phyloP scores from a whole-genome alignment of 2,113 vertebrate species.

The Eolophus roseicapilla region DNA sequence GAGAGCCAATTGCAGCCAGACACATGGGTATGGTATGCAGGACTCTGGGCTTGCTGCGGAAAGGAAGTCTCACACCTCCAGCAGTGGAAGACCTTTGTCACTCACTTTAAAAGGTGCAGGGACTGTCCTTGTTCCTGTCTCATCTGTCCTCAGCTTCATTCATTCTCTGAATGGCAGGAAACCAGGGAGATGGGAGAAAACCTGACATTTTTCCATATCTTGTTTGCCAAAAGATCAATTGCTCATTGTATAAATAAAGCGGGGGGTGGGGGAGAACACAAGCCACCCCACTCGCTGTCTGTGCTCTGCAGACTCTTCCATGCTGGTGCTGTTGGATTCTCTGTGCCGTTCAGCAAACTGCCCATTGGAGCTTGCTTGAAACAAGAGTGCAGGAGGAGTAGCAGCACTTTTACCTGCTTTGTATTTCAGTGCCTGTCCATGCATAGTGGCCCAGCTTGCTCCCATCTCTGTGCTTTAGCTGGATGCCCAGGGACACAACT shows the following conservation, averaged over 20 bases:
- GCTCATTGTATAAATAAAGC: background rate
- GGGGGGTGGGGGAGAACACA: background rate
- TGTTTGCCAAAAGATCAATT: background rate
- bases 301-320: background rate
- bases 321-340: accelerated
- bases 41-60: background rate
- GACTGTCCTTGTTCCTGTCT: background rate
- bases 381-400: background rate
- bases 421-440: accelerated
- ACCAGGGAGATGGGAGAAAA: background rate
- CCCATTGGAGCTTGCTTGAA: background rate
- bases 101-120: background rate
- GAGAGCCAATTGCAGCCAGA: background rate
- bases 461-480: background rate
- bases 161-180: background rate
- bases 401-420: background rate
- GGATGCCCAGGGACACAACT: background rate
- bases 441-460: accelerated
- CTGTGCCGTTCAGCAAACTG: background rate
- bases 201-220: background rate
- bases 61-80: background rate
- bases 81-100: background rate
- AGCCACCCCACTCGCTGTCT: accelerated
- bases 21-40: accelerated
- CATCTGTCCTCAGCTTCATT: background rate